Evolutionary conservation across 2,113 vertebrate genomes (phyloP).

Genomic region (Albula goreensis): DNA sequence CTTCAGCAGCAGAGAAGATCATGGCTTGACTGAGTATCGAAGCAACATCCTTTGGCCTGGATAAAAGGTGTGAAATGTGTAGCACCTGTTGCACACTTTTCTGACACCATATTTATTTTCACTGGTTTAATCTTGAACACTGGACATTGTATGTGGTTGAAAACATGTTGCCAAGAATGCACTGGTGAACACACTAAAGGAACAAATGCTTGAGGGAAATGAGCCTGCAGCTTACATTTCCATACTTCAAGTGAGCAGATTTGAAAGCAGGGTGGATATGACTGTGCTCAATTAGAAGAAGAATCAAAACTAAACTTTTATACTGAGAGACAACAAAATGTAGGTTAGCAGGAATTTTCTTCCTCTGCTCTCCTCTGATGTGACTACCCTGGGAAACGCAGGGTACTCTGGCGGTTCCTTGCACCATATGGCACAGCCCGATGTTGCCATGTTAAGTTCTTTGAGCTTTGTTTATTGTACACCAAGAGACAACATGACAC

Average conservation of each 20-base stretch:
- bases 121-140: too few species aligned
- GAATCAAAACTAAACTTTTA: background rate
- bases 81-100: too few species aligned
- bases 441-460: conserved; percentile 43
- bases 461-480: conserved; percentile 26
- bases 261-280: background rate
- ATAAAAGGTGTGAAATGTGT: too few species aligned
- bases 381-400: background rate
- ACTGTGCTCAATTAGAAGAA: too few species aligned
- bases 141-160: too few species aligned
- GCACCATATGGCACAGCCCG: conserved; percentile 50
- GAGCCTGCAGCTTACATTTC: background rate
- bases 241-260: background rate
- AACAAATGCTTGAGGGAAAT: background rate
- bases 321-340: background rate
- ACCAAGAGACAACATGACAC: conserved; percentile 29
- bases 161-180: too few species aligned
- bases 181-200: background rate
- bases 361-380: background rate
- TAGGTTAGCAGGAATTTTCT: background rate
- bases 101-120: too few species aligned
- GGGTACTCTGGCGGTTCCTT: background rate
- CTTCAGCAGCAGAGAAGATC: too few species aligned
- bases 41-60: too few species aligned
- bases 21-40: too few species aligned